Conservation (phyloP, 2,888 invertebrate genomes). For the Camptogramma bilineatum region DNA sequence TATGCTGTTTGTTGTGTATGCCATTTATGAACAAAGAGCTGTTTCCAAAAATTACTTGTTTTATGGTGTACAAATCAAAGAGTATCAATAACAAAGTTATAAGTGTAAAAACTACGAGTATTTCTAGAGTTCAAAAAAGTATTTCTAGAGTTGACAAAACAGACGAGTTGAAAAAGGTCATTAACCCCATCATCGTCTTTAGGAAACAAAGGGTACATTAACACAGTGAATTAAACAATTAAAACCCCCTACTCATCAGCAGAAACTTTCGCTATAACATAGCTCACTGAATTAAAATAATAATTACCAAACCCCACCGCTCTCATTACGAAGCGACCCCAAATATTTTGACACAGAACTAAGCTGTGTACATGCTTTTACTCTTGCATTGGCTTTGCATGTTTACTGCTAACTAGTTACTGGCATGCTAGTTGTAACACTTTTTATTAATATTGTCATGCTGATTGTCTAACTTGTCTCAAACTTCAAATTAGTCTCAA, state of each 20-base stretch:
- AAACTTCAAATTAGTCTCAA: too few species aligned
- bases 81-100: too few species aligned
- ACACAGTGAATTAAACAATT: constrained; percentile 37
- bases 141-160: too few species aligned
- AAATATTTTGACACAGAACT: constrained; percentile 56
- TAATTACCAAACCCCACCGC: constrained; percentile 53
- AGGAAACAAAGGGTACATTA: constrained; percentile 28
- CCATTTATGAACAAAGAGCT: too few species aligned
- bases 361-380: constrained; percentile 24
- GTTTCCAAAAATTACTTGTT: too few species aligned
- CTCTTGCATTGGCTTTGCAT: constrained; percentile 9
- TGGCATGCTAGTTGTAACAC: neutral
- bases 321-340: constrained; percentile 51
- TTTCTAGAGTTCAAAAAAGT: too few species aligned
- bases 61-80: too few species aligned
- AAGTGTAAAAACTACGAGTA: too few species aligned
- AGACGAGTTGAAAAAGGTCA: constrained; percentile 1
- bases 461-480: neutral
- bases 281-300: constrained; percentile 57
- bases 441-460: neutral
- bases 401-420: constrained; percentile 8
- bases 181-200: constrained; percentile 20
- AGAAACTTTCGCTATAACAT: constrained; percentile 38
- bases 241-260: constrained; percentile 29
- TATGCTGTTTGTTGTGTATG: too few species aligned